phyloP scores from a whole-genome alignment of 2,797 vertebrate species.

The Clarias pachynema region DNA sequence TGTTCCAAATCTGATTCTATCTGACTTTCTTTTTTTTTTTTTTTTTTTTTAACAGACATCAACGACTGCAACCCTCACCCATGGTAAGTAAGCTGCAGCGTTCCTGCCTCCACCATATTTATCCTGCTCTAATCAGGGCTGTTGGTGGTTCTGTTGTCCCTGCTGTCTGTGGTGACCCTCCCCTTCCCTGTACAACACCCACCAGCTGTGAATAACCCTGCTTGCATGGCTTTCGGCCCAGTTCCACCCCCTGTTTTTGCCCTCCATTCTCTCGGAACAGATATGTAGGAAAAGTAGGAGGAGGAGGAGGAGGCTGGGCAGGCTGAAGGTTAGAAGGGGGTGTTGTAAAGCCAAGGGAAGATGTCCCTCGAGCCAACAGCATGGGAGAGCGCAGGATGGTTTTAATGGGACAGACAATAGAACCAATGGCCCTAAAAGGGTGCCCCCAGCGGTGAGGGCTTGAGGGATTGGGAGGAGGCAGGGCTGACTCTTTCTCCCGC shows the following conservation, averaged over 20 bases:
- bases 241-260: constrained; percentile 14
- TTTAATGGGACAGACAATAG: constrained; percentile 57
- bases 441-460: constrained; percentile 56
- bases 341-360: constrained; percentile 61
- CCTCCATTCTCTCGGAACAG: constrained; percentile 44
- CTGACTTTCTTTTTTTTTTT: constrained; percentile 36
- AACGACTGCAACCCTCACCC: constrained; percentile 97
- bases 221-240: constrained; percentile 56
- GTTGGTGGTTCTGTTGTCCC: constrained; percentile 49
- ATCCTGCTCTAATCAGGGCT: constrained; percentile 41
- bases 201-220: constrained; percentile 49
- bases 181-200: constrained; percentile 60
- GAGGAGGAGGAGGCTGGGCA: constrained; percentile 66
- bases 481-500: constrained; percentile 44
- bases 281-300: constrained; percentile 46
- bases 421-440: constrained; percentile 53
- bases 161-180: constrained; percentile 51
- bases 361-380: constrained; percentile 71
- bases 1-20: too few relatives aligned
- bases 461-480: constrained; percentile 33
- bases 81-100: constrained; percentile 81
- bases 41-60: constrained; percentile 77
- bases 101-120: constrained; percentile 42
- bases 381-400: constrained; percentile 53
- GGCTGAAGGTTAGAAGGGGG: constrained; percentile 40